Conservation (phyloP, 2,113 vertebrate species). For the Pituophis catenifer region DNA sequence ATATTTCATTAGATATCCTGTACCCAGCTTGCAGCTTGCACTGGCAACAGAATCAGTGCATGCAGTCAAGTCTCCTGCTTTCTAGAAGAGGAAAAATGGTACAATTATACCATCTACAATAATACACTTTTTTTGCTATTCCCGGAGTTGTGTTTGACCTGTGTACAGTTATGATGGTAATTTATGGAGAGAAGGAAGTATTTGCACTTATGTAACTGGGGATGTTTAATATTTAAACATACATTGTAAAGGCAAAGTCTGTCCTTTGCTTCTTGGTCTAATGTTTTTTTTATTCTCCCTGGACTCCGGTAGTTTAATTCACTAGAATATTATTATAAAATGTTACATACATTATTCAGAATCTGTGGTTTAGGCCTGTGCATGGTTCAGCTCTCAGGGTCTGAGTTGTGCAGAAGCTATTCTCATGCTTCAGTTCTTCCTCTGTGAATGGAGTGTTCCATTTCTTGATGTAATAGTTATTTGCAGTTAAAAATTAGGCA, state of each 20-base stretch:
- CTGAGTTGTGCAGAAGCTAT: neutral
- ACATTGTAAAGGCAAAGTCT: neutral
- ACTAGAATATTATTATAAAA: constrained; percentile 16
- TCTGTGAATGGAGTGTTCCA: neutral
- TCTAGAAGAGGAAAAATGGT: neutral
- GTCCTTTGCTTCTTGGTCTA: neutral
- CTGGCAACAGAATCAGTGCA: neutral
- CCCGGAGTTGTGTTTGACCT: neutral
- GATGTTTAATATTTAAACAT: constrained; percentile 18
- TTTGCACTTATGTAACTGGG: constrained; percentile 14
- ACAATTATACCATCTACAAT: neutral
- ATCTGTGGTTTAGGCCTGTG: neutral
- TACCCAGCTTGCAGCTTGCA: neutral
- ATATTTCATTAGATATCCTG: constrained; percentile 9
- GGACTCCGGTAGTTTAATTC: constrained; percentile 4
- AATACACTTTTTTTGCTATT: neutral
- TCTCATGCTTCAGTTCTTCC: neutral
- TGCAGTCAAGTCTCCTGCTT: neutral
- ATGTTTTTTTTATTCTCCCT: neutral
- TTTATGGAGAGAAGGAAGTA: constrained; percentile 2
- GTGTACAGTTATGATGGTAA: neutral
- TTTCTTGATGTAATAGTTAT: neutral
- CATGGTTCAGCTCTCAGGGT: neutral
- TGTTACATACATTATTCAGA: constrained; percentile 13
- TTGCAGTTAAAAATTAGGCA: neutral